Evolutionary conservation across 2,888 invertebrate genomes (phyloP).

Genomic region (Pardosa pseudoannulata): DNA sequence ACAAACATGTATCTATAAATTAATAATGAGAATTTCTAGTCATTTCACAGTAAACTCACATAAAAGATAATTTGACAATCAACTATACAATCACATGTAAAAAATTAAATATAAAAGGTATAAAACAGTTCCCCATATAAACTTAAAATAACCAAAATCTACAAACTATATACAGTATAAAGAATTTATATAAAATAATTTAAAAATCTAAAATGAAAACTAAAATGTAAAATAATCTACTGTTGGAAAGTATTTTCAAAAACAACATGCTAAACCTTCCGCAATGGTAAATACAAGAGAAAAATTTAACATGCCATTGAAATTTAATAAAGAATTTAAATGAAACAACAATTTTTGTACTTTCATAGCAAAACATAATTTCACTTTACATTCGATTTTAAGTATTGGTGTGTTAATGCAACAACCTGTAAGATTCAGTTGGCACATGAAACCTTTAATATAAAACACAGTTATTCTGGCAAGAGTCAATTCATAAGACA

Average conservation of each 20-base stretch:
- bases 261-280: background rate
- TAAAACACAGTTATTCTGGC: too few relatives aligned
- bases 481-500: too few relatives aligned
- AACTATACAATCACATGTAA: too few relatives aligned
- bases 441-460: background rate
- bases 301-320: background rate
- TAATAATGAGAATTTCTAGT: too few relatives aligned
- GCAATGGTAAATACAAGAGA: background rate
- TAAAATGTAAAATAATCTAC: background rate
- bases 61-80: too few relatives aligned
- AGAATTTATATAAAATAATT: background rate
- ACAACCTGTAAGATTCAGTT: background rate
- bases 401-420: background rate
- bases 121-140: background rate
- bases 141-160: background rate
- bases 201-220: background rate
- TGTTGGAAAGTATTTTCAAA: too few relatives aligned
- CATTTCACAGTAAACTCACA: too few relatives aligned
- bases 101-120: background rate
- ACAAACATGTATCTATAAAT: too few relatives aligned
- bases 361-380: too few relatives aligned
- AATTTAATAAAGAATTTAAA: background rate
- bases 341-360: too few relatives aligned
- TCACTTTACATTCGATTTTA: too few relatives aligned
- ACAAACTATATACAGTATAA: background rate